Conservation (phyloP, 2,888 invertebrate species). For the Tholera decimalis region DNA sequence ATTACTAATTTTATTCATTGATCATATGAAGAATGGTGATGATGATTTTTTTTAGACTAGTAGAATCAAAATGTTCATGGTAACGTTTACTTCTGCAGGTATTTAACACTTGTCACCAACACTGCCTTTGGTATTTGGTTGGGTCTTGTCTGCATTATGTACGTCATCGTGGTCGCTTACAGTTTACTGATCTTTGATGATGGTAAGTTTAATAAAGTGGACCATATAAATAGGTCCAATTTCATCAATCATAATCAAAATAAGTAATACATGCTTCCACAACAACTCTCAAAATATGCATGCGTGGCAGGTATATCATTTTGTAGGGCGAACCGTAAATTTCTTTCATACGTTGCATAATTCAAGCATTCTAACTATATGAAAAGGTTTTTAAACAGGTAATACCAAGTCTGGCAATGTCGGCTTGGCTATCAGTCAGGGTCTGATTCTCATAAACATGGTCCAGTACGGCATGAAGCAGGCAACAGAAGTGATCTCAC, state of each 20-base stretch:
- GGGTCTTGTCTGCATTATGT: slow-evolving; percentile 92
- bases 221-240: too few relatives aligned
- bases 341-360: too few relatives aligned
- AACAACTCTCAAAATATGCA: too few relatives aligned
- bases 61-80: not conserved
- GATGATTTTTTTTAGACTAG: not conserved
- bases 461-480: slow-evolving; percentile 95
- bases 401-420: slow-evolving; percentile 92
- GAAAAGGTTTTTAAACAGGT: slow-evolving; percentile 75
- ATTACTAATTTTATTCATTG: not conserved
- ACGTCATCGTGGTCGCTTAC: slow-evolving; percentile 92
- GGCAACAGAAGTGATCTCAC: slow-evolving; percentile 94
- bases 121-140: slow-evolving; percentile 93
- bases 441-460: slow-evolving; percentile 94
- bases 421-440: slow-evolving; percentile 94
- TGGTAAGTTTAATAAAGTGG: slow-evolving; percentile 89
- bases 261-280: too few relatives aligned
- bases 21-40: not conserved
- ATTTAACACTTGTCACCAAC: slow-evolving; percentile 91
- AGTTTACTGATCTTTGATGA: slow-evolving; percentile 92
- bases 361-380: too few relatives aligned
- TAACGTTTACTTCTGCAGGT: slow-evolving; percentile 77
- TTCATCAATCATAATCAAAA: too few relatives aligned
- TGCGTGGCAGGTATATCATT: not conserved
- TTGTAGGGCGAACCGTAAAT: too few relatives aligned